Conservation (phyloP, 2,797 vertebrate species). For the Syngnathus rostellatus region DNA sequence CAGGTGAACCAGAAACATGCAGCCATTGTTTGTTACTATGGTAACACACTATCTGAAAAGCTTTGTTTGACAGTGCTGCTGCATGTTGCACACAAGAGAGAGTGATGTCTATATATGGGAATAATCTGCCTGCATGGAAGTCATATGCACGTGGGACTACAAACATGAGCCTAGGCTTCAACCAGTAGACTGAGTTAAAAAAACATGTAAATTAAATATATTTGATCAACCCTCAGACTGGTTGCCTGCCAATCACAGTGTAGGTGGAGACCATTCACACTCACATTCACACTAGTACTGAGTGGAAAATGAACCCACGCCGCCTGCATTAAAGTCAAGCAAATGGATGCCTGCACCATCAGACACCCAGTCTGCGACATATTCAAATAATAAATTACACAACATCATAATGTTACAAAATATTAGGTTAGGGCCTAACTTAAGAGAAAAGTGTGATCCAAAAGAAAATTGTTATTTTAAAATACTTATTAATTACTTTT, state of each 20-base stretch:
- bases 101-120: conserved; percentile 21
- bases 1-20: conserved; percentile 8
- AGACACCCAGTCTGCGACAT: background rate
- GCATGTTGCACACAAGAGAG: conserved; percentile 24
- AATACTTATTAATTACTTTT: background rate
- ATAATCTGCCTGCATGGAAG: background rate
- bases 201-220: background rate
- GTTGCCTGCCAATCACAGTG: background rate
- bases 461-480: background rate
- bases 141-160: background rate
- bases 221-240: background rate
- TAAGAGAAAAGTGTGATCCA: background rate
- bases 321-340: background rate
- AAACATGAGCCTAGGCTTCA: background rate
- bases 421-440: background rate
- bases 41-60: conserved; percentile 39
- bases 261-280: background rate
- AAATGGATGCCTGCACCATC: background rate
- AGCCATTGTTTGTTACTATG: conserved; percentile 32
- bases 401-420: background rate
- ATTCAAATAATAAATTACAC: background rate
- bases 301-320: background rate
- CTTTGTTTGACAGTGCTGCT: conserved; percentile 29
- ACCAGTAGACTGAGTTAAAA: background rate
- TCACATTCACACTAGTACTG: background rate